Percentiles rank a stretch among this genome's conserved stretches.
These are phyloP conservation scores for Catamblyrhynchus diadema DNA, from an alignment of 2,797 vertebrate species.

Conservation along the genomic window DNA sequence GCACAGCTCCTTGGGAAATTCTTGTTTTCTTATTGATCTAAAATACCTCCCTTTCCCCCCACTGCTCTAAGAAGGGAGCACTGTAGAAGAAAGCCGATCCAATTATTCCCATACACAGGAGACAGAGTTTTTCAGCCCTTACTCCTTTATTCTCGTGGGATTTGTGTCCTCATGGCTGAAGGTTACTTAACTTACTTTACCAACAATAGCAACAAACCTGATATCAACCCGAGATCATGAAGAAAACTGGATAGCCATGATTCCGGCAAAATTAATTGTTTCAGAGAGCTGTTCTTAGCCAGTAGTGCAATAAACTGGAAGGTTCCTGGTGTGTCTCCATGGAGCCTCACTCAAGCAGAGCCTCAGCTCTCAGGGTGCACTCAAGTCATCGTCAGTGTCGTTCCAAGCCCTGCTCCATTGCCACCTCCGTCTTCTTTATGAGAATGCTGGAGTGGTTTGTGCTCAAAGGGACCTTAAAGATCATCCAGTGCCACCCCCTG, in stretches of 20 bases:
- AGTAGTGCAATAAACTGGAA: not conserved
- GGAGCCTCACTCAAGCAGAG: not conserved
- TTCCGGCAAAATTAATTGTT: not conserved
- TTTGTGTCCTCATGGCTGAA: not conserved
- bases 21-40: too few species aligned
- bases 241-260: not conserved
- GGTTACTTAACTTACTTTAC: not conserved
- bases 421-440: too few species aligned
- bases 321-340: not conserved
- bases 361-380: not conserved
- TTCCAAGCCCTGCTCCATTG: not conserved
- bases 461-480: not conserved
- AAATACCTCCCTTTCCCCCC: rapidly evolving
- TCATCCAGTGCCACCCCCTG: not conserved
- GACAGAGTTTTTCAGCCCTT: not conserved
- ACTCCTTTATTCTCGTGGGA: not conserved
- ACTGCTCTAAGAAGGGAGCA: not conserved
- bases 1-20: not conserved
- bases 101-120: not conserved
- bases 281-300: not conserved
- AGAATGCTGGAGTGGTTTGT: not conserved
- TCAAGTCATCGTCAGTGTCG: rapidly evolving
- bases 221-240: not conserved
- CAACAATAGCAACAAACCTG: not conserved
- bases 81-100: not conserved